A percentile compares a stretch with the other conserved stretches of the same genome.
phyloP scores from a whole-genome alignment of 2,113 vertebrate genomes.

The Oncorhynchus mykiss region DNA sequence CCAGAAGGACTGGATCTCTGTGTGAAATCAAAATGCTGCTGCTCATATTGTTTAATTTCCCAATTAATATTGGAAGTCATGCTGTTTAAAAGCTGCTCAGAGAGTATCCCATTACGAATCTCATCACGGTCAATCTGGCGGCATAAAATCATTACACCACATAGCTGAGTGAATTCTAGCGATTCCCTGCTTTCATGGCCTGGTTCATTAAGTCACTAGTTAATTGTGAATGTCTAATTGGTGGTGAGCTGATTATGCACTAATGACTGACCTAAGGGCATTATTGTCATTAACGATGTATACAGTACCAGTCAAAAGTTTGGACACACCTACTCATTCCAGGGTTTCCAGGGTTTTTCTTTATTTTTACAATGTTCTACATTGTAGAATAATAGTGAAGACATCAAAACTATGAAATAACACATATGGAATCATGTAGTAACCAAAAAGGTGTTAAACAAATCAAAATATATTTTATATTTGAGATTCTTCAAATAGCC shows the following conservation, averaged over 20 bases:
- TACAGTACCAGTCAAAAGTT: no score
- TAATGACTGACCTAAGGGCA: neutral
- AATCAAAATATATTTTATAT: no score
- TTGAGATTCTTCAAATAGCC: no score
- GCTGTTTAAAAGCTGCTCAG: conserved; percentile 15
- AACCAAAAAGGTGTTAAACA: no score
- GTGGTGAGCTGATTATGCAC: conserved; percentile 15
- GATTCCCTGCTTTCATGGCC: neutral
- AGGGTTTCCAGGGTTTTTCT: no score
- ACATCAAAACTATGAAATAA: no score
- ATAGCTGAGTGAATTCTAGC: conserved; percentile 11
- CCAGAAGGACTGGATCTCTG: no score
- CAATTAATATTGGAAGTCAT: neutral
- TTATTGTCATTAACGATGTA: neutral
- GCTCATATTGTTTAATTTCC: conserved; percentile 24
- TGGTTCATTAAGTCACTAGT: conserved; percentile 2
- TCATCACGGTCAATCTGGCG: conserved; percentile 22
- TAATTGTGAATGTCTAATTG: conserved; percentile 29
- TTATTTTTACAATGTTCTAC: no score
- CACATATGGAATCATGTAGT: no score
- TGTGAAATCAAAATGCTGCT: neutral
- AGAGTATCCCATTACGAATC: conserved; percentile 14
- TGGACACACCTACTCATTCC: no score
- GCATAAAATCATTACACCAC: conserved; percentile 24
- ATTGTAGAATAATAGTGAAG: no score